These are phyloP conservation scores for Ispidina picta DNA, from an alignment of 2,797 vertebrate genomes.

Conservation along the genomic window DNA sequence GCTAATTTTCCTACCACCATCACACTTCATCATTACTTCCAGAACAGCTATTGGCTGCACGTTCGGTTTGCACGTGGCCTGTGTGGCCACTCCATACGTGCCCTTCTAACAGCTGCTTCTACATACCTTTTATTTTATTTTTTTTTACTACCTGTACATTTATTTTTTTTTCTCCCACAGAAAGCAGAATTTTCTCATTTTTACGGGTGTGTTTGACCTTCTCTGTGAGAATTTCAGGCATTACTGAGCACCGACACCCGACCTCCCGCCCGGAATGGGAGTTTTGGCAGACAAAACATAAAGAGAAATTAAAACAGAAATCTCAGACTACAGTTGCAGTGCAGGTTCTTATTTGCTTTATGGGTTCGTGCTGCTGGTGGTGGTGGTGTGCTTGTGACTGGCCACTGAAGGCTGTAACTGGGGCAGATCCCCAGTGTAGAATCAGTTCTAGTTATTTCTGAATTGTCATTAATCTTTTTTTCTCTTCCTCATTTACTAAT, in stretches of 20 bases:
- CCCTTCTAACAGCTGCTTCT: not conserved
- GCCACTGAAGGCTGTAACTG: conserved; percentile 40
- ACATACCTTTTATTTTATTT: not conserved
- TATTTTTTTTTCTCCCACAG: not conserved
- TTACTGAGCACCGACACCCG: not conserved
- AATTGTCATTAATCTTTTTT: conserved; percentile 53
- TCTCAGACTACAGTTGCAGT: not conserved
- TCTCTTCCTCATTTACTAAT: conserved; percentile 47
- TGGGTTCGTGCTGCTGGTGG: not conserved
- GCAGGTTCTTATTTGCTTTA: not conserved
- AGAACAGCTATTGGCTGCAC: conserved; percentile 13
- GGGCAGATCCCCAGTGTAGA: conserved; percentile 52
- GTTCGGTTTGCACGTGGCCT: not conserved
- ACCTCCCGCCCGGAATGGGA: not conserved
- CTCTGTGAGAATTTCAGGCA: not conserved
- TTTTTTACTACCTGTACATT: not conserved
- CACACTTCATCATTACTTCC: not conserved
- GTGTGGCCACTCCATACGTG: not conserved
- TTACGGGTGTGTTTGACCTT: not conserved
- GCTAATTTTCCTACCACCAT: not conserved
- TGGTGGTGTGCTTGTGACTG: conserved; percentile 5
- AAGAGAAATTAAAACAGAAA: not conserved
- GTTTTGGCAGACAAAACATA: not conserved
- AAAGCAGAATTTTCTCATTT: not conserved
- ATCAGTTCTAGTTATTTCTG: conserved; percentile 58